Percentiles rank a stretch among this genome's conserved stretches.
phyloP scores from a whole-genome alignment of 2,888 invertebrate species.

The Latrodectus hesperus region DNA sequence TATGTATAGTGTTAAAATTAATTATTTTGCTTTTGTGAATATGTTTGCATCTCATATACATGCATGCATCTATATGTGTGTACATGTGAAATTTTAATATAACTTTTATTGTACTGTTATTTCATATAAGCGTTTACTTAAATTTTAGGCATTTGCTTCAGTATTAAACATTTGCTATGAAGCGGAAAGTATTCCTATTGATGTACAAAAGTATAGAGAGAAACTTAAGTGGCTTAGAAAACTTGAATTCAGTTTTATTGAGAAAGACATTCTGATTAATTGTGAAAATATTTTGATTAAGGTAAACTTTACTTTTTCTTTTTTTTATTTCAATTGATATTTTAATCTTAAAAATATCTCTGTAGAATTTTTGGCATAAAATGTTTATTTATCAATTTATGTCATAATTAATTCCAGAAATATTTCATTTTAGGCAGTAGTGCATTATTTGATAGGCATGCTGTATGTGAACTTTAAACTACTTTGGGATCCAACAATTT shows the following conservation, averaged over 20 bases:
- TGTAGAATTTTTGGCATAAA: not conserved
- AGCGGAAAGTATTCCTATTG: conserved; percentile 83
- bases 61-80: no score
- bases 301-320: conserved; percentile 54
- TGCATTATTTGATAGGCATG: conserved; percentile 86
- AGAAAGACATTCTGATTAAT: conserved; percentile 72
- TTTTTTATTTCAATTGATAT: not conserved
- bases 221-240: conserved; percentile 85
- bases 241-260: conserved; percentile 77
- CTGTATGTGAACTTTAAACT: conserved; percentile 90
- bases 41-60: no score
- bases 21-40: no score
- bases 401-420: no score
- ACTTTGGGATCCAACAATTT: conserved; percentile 88
- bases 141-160: conserved; percentile 25
- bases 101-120: no score
- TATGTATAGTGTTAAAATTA: no score
- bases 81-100: no score
- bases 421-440: conserved; percentile 77
- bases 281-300: conserved; percentile 66
- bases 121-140: not conserved
- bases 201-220: conserved; percentile 86
- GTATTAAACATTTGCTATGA: conserved; percentile 81
- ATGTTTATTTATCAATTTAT: not conserved
- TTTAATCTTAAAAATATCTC: not conserved